Conservation (phyloP, 2,113 vertebrate species). For the Talpa occidentalis region DNA sequence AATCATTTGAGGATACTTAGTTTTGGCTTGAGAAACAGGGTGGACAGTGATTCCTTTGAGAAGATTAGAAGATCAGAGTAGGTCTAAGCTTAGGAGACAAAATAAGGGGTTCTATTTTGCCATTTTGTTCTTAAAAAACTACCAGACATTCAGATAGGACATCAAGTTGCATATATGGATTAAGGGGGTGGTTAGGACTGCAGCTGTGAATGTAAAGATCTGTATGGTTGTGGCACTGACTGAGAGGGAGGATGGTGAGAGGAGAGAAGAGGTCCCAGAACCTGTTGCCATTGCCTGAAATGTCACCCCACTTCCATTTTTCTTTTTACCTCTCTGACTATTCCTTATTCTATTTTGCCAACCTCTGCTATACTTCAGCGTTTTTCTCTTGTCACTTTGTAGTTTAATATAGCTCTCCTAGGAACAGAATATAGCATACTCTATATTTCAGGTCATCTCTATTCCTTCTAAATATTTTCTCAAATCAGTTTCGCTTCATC, state of each 20-base stretch:
- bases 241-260: neutral
- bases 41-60: conserved; percentile 24
- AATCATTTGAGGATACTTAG: neutral
- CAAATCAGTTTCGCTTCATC: neutral
- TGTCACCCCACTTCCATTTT: neutral
- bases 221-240: neutral
- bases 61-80: neutral
- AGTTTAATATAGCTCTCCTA: neutral
- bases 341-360: neutral
- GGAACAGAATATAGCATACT: neutral
- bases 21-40: neutral
- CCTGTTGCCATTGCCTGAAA: neutral
- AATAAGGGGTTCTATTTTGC: neutral
- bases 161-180: neutral
- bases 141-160: neutral
- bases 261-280: neutral
- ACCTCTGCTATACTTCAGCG: neutral
- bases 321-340: neutral
- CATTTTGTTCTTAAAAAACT: conserved; percentile 10
- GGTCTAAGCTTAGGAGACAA: neutral
- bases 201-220: neutral
- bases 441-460: neutral
- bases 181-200: neutral
- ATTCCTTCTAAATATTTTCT: neutral
- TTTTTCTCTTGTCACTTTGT: neutral